These are phyloP conservation scores for Mesocentrotus franciscanus DNA, from an alignment of 53 echinoderm and acorn worm genomes.

Conservation along the genomic window DNA sequence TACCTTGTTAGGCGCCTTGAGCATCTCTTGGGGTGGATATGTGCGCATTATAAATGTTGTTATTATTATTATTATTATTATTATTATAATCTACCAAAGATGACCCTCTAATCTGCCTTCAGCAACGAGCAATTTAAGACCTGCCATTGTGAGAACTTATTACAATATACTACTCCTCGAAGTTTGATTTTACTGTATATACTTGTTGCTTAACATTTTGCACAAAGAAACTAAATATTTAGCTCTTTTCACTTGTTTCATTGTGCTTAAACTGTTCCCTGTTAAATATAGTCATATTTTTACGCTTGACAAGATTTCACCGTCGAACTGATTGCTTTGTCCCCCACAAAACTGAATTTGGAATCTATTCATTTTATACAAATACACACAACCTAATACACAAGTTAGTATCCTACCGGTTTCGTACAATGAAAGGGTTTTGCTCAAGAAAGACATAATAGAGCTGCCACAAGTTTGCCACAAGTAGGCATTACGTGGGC, in stretches of 20 bases:
- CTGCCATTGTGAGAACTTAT: too few species aligned
- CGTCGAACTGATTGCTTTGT: constrained; percentile 12
- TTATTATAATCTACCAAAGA: too few species aligned
- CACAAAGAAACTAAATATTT: too few species aligned
- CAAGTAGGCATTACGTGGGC: neutral
- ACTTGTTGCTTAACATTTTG: too few species aligned
- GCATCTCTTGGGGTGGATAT: too few species aligned
- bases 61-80: too few species aligned
- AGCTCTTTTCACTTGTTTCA: neutral
- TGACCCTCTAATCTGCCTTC: too few species aligned
- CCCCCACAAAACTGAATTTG: neutral
- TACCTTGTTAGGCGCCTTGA: too few species aligned
- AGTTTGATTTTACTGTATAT: too few species aligned
- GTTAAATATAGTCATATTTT: neutral
- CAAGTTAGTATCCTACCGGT: neutral
- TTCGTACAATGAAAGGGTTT: neutral
- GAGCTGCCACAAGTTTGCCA: neutral
- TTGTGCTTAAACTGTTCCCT: neutral
- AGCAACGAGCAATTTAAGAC: too few species aligned
- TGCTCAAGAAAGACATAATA: neutral
- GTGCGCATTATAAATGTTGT: too few species aligned
- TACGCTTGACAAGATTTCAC: neutral
- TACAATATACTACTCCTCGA: too few species aligned
- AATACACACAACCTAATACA: neutral
- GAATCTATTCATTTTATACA: neutral